These are phyloP conservation scores for Hymenopus coronatus DNA, from an alignment of 2,888 invertebrate species.

Conservation along the genomic window DNA sequence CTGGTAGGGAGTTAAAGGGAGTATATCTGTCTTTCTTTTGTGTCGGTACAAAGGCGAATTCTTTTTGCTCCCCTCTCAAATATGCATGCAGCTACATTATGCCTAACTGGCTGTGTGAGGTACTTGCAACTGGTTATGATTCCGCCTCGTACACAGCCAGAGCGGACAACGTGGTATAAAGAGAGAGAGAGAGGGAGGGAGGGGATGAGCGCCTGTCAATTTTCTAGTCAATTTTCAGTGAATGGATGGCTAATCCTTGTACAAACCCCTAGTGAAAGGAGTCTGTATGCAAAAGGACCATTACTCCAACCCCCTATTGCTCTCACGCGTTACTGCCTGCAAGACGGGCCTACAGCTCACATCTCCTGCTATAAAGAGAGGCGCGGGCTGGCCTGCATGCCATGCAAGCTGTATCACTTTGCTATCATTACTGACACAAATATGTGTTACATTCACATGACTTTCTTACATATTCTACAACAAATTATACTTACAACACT, in stretches of 20 bases:
- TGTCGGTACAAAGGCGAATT: not conserved
- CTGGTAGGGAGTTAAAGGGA: not conserved
- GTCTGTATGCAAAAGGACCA: slow-evolving; percentile 29
- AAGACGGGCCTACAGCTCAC: not conserved
- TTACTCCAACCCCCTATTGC: slow-evolving; percentile 24
- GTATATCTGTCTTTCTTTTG: not conserved
- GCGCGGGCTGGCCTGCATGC: too few relatives aligned
- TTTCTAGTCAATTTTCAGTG: slow-evolving; percentile 49
- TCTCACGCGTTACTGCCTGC: not conserved
- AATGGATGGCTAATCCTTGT: slow-evolving; percentile 41
- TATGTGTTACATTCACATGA: too few relatives aligned
- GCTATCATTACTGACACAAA: too few relatives aligned
- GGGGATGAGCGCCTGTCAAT: slow-evolving; percentile 39
- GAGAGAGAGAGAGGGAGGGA: too few relatives aligned
- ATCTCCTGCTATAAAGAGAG: not conserved
- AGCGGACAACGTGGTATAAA: not conserved
- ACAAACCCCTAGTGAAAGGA: slow-evolving; percentile 33
- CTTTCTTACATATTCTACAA: too few relatives aligned
- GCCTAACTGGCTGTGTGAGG: not conserved
- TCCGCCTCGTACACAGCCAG: not conserved
- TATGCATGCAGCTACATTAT: not conserved
- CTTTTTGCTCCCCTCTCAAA: not conserved
- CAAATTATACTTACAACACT: too few relatives aligned
- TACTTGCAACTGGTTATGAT: not conserved
- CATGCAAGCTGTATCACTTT: too few relatives aligned